Evolutionary conservation across 2,797 vertebrate species (phyloP).

Genomic region (Tenualosa ilisha): DNA sequence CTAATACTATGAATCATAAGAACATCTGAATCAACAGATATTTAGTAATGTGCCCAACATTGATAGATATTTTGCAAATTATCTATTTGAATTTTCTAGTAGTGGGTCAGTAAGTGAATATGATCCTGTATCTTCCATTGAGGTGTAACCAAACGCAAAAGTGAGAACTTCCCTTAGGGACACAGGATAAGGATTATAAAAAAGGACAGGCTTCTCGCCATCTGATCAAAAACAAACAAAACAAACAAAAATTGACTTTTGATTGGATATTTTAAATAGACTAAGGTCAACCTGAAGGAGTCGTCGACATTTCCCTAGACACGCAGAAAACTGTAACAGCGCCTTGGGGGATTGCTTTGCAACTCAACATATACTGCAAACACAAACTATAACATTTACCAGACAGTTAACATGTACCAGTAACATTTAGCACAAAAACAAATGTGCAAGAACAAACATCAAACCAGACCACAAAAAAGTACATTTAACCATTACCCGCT

Average conservation of each 20-base stretch:
- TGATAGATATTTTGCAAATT: not conserved
- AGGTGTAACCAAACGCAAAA: too few relatives aligned
- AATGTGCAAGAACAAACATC: not conserved
- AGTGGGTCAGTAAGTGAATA: too few relatives aligned
- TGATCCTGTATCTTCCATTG: too few relatives aligned
- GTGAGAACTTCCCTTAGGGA: too few relatives aligned
- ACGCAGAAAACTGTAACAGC: not conserved
- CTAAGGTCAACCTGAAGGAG: not conserved
- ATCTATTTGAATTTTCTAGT: too few relatives aligned
- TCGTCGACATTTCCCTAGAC: not conserved
- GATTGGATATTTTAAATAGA: too few relatives aligned
- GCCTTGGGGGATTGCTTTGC: not conserved
- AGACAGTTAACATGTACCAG: constrained; percentile 7
- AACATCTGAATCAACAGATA: too few relatives aligned
- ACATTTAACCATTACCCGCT: not conserved
- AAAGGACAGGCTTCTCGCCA: too few relatives aligned
- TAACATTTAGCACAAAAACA: constrained; percentile 14
- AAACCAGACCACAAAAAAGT: constrained; percentile 16
- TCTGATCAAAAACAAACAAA: too few relatives aligned
- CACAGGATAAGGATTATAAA: too few relatives aligned
- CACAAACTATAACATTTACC: constrained; percentile 19
- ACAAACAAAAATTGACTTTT: too few relatives aligned
- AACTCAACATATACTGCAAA: not conserved
- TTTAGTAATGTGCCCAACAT: too few relatives aligned
- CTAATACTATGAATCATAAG: not conserved